These are phyloP conservation scores for Lithophane ornitopus DNA, from an alignment of 2,888 invertebrate species.

Conservation along the genomic window DNA sequence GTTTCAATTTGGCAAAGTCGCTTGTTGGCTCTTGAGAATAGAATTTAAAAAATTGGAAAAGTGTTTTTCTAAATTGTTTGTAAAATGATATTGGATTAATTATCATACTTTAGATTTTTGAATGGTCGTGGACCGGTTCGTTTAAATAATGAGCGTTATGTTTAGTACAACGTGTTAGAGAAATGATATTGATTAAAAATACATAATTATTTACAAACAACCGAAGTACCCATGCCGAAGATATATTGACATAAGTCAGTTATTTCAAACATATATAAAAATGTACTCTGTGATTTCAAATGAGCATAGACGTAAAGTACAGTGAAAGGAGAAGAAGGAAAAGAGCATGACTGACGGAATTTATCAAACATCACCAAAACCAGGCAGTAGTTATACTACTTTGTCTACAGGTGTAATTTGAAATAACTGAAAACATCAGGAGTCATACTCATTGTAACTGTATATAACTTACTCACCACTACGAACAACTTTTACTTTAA, in stretches of 20 bases:
- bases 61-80: slow-evolving; percentile 18
- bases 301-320: slow-evolving; percentile 1
- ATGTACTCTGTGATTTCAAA: too few species aligned
- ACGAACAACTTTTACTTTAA: neutral
- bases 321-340: neutral
- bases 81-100: slow-evolving; percentile 11
- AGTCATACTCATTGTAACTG: neutral
- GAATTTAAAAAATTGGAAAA: slow-evolving; percentile 13
- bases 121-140: neutral
- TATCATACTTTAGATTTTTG: slow-evolving; percentile 16
- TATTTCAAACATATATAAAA: too few species aligned
- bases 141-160: neutral
- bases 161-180: neutral
- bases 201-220: neutral
- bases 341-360: neutral
- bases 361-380: too few species aligned
- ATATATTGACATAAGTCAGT: slow-evolving; percentile 6
- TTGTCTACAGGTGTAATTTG: neutral
- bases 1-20: slow-evolving; percentile 89
- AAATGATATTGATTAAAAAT: neutral
- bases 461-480: neutral
- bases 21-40: slow-evolving; percentile 70
- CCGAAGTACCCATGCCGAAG: too few species aligned
- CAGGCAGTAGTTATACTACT: neutral
- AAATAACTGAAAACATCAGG: neutral